Conservation (phyloP, 2,113 vertebrate genomes). For the Prolemur simus region DNA sequence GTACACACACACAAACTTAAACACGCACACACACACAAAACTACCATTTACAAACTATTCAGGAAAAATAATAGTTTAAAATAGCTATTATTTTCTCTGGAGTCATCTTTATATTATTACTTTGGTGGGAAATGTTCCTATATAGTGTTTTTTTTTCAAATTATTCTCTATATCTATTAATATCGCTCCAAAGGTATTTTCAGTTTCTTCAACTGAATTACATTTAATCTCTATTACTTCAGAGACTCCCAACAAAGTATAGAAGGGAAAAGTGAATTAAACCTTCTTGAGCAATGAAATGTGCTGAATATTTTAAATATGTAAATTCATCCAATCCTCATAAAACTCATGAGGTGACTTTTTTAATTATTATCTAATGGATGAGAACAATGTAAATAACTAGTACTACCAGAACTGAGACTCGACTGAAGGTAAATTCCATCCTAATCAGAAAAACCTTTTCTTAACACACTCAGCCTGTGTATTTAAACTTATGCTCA, state of each 20-base stretch:
- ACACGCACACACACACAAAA: neutral
- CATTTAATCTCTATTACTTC: neutral
- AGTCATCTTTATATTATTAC: neutral
- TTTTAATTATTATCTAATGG: neutral
- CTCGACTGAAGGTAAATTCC: neutral
- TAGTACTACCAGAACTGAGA: neutral
- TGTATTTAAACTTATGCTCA: neutral
- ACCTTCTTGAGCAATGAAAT: neutral
- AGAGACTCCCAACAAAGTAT: neutral
- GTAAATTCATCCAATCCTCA: neutral
- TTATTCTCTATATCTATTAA: neutral
- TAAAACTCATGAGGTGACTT: neutral
- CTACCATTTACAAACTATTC: neutral
- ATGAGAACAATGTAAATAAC: neutral
- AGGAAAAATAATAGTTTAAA: neutral
- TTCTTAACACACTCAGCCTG: neutral
- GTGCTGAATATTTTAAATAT: neutral
- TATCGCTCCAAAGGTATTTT: neutral
- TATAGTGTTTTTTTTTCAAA: neutral
- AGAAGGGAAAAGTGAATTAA: neutral
- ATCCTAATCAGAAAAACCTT: neutral
- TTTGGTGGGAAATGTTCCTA: neutral
- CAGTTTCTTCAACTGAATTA: neutral
- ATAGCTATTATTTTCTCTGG: neutral
- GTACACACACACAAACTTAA: neutral